Conservation (phyloP, 2,113 vertebrate genomes). For the Empidonax alnorum region DNA sequence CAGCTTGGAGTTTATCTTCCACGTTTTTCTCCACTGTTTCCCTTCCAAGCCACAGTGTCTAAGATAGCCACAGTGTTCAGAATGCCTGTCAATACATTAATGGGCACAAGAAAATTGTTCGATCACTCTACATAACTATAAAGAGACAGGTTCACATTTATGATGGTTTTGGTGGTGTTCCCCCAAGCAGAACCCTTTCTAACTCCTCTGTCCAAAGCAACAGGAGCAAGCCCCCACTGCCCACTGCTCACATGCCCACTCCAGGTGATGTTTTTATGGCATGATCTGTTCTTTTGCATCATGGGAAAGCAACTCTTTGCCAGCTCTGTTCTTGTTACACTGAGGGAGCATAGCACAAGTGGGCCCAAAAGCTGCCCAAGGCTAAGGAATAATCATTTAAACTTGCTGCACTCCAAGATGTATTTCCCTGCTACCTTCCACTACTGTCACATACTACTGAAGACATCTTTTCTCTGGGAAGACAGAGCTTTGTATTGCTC, state of each 20-base stretch:
- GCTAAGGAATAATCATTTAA: neutral
- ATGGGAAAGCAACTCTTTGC: neutral
- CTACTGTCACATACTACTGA: neutral
- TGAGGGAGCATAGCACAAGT: neutral
- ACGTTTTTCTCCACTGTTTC: neutral
- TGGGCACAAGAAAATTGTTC: neutral
- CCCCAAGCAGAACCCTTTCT: neutral
- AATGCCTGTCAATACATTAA: accelerated
- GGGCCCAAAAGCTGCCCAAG: neutral
- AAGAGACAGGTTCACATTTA: neutral
- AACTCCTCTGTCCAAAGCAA: constrained; percentile 63
- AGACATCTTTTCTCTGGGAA: neutral
- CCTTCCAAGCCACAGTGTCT: neutral
- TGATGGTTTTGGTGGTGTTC: neutral
- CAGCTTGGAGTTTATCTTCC: neutral
- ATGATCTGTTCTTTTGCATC: neutral
- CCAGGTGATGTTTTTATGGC: neutral
- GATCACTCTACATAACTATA: neutral
- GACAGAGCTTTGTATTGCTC: neutral
- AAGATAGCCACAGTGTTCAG: neutral
- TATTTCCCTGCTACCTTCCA: neutral
- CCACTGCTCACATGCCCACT: neutral
- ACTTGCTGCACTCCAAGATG: neutral
- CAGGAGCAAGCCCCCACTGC: neutral
- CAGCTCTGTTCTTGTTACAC: neutral